These are phyloP conservation scores for Loriculus beryllinus DNA, from an alignment of 2,797 vertebrate genomes.

Conservation along the genomic window DNA sequence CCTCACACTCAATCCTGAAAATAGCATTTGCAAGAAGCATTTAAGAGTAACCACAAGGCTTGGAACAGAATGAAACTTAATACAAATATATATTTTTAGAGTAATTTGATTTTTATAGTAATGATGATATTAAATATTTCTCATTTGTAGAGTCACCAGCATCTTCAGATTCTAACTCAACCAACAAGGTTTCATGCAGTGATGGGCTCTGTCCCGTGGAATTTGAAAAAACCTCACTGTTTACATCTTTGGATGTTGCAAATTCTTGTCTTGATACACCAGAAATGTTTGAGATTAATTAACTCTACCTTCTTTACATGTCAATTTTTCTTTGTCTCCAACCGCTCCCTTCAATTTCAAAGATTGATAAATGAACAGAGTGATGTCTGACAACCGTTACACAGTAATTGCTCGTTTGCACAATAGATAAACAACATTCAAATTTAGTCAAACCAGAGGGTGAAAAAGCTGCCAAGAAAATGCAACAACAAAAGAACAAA, in stretches of 20 bases:
- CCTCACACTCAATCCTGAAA: not conserved
- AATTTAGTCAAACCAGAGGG: not conserved
- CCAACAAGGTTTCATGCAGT: not conserved
- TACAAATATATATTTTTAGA: not conserved
- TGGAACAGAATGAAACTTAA: not conserved
- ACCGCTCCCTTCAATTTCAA: not conserved
- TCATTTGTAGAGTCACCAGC: not conserved
- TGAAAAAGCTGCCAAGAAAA: constrained; percentile 30
- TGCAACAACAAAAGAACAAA: not conserved
- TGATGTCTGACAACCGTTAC: constrained; percentile 28
- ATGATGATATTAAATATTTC: not conserved
- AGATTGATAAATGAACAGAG: constrained; percentile 32
- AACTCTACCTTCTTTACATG: not conserved
- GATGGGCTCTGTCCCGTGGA: not conserved
- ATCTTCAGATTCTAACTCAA: not conserved
- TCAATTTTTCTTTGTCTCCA: constrained; percentile 7
- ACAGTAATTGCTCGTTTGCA: constrained; percentile 13
- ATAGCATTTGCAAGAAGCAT: not conserved
- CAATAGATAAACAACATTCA: constrained; percentile 17
- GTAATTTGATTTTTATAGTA: not conserved
- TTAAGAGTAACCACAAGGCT: not conserved
- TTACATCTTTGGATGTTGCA: not conserved
- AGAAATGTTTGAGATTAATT: constrained; percentile 20
- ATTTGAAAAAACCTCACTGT: not conserved
- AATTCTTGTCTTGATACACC: not conserved